A percentile compares a stretch with the other conserved stretches of the same genome.
Conservation (phyloP, 64 coral and sea anemone species). For the Catalaphyllia jardinei region DNA sequence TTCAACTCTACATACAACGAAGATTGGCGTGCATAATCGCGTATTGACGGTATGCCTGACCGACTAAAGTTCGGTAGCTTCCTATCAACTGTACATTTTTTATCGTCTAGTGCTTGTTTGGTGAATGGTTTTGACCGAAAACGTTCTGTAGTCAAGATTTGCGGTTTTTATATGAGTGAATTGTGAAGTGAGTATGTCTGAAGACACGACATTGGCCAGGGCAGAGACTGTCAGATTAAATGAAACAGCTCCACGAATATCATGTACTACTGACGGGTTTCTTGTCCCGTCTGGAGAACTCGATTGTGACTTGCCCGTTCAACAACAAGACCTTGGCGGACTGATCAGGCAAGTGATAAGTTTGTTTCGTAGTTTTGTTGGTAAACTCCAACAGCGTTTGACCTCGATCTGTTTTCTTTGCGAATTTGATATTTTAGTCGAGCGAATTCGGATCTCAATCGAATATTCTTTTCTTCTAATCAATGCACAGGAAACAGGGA, state of each 20-base stretch:
- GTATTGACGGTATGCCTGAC: neutral
- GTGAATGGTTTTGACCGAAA: constrained; percentile 12
- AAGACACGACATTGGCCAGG: neutral
- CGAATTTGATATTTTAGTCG: neutral
- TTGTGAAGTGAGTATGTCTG: constrained; percentile 34
- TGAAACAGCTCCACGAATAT: neutral
- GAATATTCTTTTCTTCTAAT: neutral
- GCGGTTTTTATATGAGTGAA: constrained; percentile 33
- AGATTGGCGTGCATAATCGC: neutral
- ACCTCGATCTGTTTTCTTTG: neutral
- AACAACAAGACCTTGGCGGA: neutral
- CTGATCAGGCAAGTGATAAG: neutral
- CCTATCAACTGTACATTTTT: constrained; percentile 19
- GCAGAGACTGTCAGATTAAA: neutral
- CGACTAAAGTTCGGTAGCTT: constrained; percentile 1
- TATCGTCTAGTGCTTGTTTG: neutral
- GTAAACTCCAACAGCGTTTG: neutral
- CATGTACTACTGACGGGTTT: constrained; percentile 11
- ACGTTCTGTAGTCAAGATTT: constrained; percentile 19
- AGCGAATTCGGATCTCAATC: neutral
- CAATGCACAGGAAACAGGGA: neutral
- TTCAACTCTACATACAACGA: neutral
- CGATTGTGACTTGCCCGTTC: constrained; percentile 7
- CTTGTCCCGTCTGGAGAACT: constrained; percentile 10
- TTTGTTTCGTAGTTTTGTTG: constrained; percentile 2